phyloP scores from a whole-genome alignment of 2,888 invertebrate genomes.

The Aphidoletes aphidimyza region DNA sequence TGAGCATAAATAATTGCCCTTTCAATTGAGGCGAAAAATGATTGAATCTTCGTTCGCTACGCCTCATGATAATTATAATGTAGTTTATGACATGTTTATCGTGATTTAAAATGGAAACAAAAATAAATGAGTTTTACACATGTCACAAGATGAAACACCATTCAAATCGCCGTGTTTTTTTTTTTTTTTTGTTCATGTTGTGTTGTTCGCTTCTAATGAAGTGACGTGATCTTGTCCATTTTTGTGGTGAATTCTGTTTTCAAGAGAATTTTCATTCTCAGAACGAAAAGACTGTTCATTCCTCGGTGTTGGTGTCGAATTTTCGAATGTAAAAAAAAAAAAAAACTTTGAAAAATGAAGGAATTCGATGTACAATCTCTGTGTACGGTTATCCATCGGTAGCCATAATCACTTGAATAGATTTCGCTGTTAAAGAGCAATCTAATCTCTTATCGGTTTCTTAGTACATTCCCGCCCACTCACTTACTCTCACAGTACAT shows the following conservation, averaged over 20 bases:
- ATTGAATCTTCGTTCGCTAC: not conserved
- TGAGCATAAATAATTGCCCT: constrained; percentile 38
- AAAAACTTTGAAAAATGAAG: too few relatives aligned
- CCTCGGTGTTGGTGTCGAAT: too few relatives aligned
- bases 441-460: constrained; percentile 34
- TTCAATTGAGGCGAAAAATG: not conserved
- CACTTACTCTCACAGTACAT: not conserved
- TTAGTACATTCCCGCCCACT: not conserved
- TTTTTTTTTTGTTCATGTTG: too few relatives aligned
- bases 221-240: too few relatives aligned
- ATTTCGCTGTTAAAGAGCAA: constrained; percentile 29
- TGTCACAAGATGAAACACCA: too few relatives aligned
- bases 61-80: constrained; percentile 1
- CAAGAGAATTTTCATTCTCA: too few relatives aligned
- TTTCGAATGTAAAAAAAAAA: too few relatives aligned
- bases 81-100: not conserved
- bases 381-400: not conserved
- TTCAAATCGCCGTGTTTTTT: not conserved
- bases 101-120: not conserved
- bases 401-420: not conserved
- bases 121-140: constrained; percentile 40
- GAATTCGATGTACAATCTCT: too few relatives aligned
- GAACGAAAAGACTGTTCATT: too few relatives aligned
- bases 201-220: too few relatives aligned
- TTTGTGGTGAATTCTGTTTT: too few relatives aligned